Evolutionary conservation across 2,888 invertebrate species (phyloP), one percentile per base, ranked within the genome.

Genomic region (Drosophila longiperda): DNA sequence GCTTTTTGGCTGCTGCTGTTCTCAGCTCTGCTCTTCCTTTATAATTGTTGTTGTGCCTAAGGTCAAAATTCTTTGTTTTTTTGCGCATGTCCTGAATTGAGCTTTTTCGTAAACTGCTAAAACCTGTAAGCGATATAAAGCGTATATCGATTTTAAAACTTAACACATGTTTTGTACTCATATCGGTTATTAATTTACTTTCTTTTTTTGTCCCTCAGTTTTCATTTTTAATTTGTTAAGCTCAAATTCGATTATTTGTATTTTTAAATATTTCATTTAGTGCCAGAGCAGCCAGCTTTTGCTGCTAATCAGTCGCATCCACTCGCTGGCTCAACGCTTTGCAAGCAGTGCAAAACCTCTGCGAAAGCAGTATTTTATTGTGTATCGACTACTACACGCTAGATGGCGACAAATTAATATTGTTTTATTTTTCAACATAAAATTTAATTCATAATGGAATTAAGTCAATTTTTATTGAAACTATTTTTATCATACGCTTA

Each of bases 1-100:
- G 78, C 68, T 73, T 64, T 66, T 66, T 36, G 36, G 6, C 29
- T 32, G 49, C 15, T 26, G 33, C 62, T 50, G 26, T 49, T 26
- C 49, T 65, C 50, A 50, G 55, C 38, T 59, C 7, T 12, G 42
- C 45, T 38, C 59, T 49, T 52, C 29, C 17, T 63, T 54, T 11
- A n/a, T 3, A 29, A 15, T 33, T 67, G 29, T 69, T 73, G 67
- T 68, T 71, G 69, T 72, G 62, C 48, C 52, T 75, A 69, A 87
- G 87, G 85, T 84, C 82, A 80, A 66, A 53, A 1, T 34, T 40
- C n/a, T 40, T 40, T 32, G 15, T 26, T 62, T 53, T 48, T 54
- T 5, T 83, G 82, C 89, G 89, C 85, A 89, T 84, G 85, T 70
- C 49, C 72, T 34, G 52, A 8, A 12, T 12, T 26, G 8, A 88